Percentiles rank a stretch among this genome's conserved stretches.
Evolutionary conservation across 2,888 invertebrate genomes (phyloP).

Genomic region (Dasysyrphus albostriatus): DNA sequence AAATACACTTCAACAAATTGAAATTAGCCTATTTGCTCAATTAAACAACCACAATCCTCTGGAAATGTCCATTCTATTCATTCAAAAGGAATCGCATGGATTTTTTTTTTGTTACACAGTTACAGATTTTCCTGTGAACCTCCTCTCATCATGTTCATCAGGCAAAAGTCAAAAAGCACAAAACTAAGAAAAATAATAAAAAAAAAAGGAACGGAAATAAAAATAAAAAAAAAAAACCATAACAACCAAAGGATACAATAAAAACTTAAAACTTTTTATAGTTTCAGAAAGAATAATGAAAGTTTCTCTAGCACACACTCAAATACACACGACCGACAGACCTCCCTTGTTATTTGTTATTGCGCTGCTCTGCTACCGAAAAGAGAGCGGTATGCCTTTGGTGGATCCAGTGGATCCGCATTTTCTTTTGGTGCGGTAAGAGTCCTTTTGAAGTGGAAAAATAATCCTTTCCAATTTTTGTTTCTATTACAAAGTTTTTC

Average conservation of each 20-base stretch:
- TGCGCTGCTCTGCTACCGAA: background rate
- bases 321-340: conserved; percentile 8
- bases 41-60: conserved; percentile 70
- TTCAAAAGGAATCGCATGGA: conserved; percentile 49
- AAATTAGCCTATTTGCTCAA: conserved; percentile 75
- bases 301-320: conserved; percentile 40
- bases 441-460: conserved; percentile 71
- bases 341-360: background rate
- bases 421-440: conserved; percentile 64
- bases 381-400: conserved; percentile 23
- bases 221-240: background rate
- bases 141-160: background rate
- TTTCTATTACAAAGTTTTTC: conserved; percentile 71
- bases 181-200: conserved; percentile 45
- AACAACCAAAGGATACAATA: conserved; percentile 55
- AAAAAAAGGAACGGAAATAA: conserved; percentile 8
- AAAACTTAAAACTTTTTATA: conserved; percentile 66
- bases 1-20: conserved; percentile 73
- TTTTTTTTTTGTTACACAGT: conserved; percentile 23
- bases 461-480: conserved; percentile 73
- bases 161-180: conserved; percentile 6
- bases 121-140: background rate
- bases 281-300: conserved; percentile 67
- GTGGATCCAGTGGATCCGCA: conserved; percentile 31
- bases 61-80: conserved; percentile 48